Conservation (phyloP, 2,113 vertebrate species). For the Psammodynastes pulverulentus region DNA sequence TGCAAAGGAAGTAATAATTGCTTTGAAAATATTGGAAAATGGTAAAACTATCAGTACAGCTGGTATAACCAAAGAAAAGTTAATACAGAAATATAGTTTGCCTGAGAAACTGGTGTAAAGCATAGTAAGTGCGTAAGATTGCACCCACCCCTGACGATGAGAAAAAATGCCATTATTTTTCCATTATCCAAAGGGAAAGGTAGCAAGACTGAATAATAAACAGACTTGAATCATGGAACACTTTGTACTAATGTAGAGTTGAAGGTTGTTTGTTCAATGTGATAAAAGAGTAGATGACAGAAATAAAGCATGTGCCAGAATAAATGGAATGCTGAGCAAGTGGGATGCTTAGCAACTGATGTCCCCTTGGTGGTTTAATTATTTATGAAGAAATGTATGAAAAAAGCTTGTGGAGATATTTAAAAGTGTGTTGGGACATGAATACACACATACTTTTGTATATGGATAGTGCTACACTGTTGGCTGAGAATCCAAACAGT, state of each 20-base stretch:
- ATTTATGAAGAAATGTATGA: not conserved
- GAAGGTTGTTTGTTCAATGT: not conserved
- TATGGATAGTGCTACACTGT: not conserved
- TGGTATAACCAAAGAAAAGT: not conserved
- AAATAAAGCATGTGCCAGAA: not conserved
- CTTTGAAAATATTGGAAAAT: not conserved
- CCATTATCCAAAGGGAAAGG: not conserved
- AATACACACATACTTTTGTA: not conserved
- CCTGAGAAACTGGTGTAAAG: not conserved
- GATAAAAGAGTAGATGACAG: not conserved
- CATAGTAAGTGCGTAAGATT: not conserved
- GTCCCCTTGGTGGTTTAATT: not conserved
- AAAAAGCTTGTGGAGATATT: not conserved
- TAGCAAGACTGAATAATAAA: not conserved
- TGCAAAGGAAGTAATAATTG: not conserved
- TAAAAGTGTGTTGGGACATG: not conserved
- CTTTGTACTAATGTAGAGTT: not conserved
- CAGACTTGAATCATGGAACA: not conserved
- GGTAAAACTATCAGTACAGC: not conserved
- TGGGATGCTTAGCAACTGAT: not conserved
- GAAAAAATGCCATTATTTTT: not conserved
- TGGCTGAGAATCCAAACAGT: not conserved
- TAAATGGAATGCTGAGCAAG: not conserved
- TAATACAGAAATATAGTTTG: not conserved
- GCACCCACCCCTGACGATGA: not conserved